Conservation (phyloP, 35 echinoderm and acorn worm genomes). For the Amphiura filiformis region DNA sequence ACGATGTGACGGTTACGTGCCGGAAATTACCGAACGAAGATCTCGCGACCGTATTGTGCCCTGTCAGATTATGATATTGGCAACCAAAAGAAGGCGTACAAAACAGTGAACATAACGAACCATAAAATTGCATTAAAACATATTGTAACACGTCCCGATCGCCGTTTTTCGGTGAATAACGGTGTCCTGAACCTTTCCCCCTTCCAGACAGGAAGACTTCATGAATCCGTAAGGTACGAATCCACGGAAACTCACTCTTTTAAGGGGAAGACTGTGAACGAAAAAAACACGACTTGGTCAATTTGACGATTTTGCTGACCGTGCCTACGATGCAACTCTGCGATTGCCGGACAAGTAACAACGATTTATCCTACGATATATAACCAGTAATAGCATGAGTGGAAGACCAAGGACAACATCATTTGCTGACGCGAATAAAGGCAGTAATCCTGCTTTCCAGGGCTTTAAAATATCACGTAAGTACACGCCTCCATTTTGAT, state of each 20-base stretch:
- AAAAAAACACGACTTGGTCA: constrained; percentile 30
- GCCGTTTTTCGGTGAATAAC: background rate
- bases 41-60: constrained; percentile 44
- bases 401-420: constrained; percentile 99
- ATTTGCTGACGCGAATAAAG: constrained; percentile 97
- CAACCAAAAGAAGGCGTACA: constrained; percentile 32
- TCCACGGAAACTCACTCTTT: constrained; percentile 13
- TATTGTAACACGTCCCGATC: background rate
- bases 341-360: constrained; percentile 1
- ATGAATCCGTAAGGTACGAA: constrained; percentile 16
- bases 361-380: constrained; percentile 25
- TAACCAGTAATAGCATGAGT: constrained; percentile 78
- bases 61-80: constrained; percentile 45
- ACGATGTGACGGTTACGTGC: background rate
- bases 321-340: constrained; percentile 28
- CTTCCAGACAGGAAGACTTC: background rate
- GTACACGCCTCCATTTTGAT: constrained; percentile 32
- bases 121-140: constrained; percentile 25
- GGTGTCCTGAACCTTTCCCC: background rate
- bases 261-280: constrained; percentile 14
- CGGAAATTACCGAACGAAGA: constrained; percentile 22
- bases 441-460: constrained; percentile 82
- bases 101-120: constrained; percentile 19
- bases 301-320: constrained; percentile 38
- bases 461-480: constrained; percentile 99